These are phyloP conservation scores for Bothrops jararaca DNA, from an alignment of 2,113 vertebrate genomes.

Conservation along the genomic window DNA sequence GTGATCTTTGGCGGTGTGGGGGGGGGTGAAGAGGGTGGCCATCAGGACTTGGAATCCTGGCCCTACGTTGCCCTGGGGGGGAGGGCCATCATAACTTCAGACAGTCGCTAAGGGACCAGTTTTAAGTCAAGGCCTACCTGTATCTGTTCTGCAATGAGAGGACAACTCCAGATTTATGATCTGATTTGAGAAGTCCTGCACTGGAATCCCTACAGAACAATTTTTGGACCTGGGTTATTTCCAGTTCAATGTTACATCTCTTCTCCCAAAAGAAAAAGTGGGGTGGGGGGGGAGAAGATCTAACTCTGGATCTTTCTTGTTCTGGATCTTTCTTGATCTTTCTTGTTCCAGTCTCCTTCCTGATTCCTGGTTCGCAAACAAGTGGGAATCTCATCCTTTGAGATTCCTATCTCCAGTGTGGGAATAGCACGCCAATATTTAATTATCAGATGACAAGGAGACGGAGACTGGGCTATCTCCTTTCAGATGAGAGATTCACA, in stretches of 20 bases:
- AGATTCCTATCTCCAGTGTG: not conserved
- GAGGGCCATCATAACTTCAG: no score
- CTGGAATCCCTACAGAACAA: not conserved
- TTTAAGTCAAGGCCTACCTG: not conserved
- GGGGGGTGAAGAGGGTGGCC: no score
- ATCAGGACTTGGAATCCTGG: no score
- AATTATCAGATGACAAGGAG: not conserved
- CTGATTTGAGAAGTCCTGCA: not conserved
- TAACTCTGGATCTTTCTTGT: not conserved
- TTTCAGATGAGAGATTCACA: not conserved
- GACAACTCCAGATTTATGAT: not conserved
- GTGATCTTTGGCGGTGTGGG: no score
- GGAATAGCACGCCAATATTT: not conserved
- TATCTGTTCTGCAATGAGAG: not conserved
- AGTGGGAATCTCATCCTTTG: not conserved
- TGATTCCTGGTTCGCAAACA: not conserved
- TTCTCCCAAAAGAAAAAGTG: not conserved
- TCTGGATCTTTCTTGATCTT: no score
- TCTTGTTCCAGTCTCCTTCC: not conserved
- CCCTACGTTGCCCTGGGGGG: no score
- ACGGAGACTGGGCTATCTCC: not conserved
- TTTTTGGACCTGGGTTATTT: not conserved
- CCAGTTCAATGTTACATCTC: not conserved
- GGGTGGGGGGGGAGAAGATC: no score
- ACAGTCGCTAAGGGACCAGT: no score